Percentiles rank a stretch among this genome's conserved stretches.
These are phyloP conservation scores for Illadopsis cleaveri DNA, from an alignment of 2,113 vertebrate genomes.

Conservation along the genomic window DNA sequence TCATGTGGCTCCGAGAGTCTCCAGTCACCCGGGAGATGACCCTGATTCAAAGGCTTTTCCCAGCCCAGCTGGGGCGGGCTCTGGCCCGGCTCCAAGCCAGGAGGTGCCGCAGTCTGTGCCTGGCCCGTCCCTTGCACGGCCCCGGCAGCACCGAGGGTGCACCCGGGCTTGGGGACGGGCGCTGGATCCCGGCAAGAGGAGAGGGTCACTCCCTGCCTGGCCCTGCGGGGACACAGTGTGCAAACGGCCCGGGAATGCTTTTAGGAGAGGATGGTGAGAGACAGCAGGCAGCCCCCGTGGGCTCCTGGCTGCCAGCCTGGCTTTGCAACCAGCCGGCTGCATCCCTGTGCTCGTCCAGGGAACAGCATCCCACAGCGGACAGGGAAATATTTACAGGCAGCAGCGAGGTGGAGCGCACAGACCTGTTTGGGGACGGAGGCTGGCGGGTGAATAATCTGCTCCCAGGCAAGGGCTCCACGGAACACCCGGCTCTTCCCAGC, in stretches of 20 bases:
- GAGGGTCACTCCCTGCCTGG: not conserved
- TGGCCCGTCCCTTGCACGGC: not conserved
- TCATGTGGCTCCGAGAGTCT: conserved; percentile 62
- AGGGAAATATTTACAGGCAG: conserved; percentile 1
- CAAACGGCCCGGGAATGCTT: not conserved
- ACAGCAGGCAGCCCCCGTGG: not conserved
- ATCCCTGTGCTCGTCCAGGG: not conserved
- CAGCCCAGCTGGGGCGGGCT: conserved; percentile 47
- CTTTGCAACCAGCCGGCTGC: not conserved
- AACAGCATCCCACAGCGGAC: not conserved
- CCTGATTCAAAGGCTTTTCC: conserved; percentile 72
- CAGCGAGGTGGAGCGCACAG: conserved; percentile 29
- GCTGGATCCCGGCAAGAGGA: accelerated
- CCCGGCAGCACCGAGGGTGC: not conserved
- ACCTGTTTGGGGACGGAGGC: conserved; percentile 33
- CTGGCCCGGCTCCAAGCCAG: conserved; percentile 45
- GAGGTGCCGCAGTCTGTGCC: not conserved
- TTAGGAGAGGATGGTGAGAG: not conserved
- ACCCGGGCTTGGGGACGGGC: not conserved
- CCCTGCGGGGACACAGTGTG: accelerated
- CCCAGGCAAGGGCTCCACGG: not conserved
- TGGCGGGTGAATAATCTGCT: conserved; percentile 29
- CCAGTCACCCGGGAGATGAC: conserved; percentile 75
- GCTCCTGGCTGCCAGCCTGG: not conserved
- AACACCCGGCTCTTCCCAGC: not conserved